Conservation (phyloP, 2,888 invertebrate species). For the Geotrupes spiniger region DNA sequence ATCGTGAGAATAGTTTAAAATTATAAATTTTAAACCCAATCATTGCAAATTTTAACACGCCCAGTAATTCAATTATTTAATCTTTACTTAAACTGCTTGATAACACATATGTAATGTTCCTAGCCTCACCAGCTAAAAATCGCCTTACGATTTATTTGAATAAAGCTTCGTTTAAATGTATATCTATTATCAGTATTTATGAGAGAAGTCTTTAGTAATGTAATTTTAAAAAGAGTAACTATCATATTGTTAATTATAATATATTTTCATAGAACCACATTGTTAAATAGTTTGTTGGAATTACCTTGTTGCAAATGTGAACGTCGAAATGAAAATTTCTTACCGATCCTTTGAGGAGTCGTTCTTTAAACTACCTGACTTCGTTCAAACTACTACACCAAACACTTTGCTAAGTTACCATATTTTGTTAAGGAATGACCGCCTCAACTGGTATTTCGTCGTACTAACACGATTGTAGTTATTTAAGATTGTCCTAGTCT, state of each 20-base stretch:
- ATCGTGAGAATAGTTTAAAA: no score
- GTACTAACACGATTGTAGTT: slow-evolving; percentile 14
- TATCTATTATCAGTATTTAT: slow-evolving; percentile 6
- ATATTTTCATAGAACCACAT: background rate
- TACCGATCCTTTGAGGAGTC: slow-evolving; percentile 7
- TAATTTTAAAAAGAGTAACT: slow-evolving; percentile 1
- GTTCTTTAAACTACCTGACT: background rate
- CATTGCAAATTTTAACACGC: no score
- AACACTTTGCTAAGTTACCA: no score
- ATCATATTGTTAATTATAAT: background rate
- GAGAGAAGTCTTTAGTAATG: slow-evolving; percentile 4
- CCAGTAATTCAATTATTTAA: no score
- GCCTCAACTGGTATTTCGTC: no score
- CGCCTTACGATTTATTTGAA: slow-evolving; percentile 1
- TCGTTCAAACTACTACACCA: no score
- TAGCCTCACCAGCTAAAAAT: no score
- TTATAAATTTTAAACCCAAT: no score
- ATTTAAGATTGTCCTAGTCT: slow-evolving; percentile 48
- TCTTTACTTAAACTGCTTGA: no score
- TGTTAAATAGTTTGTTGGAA: background rate
- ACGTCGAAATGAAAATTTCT: background rate
- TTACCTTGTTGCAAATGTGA: background rate
- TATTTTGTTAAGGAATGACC: no score
- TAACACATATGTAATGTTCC: no score
- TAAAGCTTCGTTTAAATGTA: slow-evolving; percentile 1